Evolutionary conservation across 2,113 vertebrate genomes (phyloP).

Genomic region (Bos javanicus): DNA sequence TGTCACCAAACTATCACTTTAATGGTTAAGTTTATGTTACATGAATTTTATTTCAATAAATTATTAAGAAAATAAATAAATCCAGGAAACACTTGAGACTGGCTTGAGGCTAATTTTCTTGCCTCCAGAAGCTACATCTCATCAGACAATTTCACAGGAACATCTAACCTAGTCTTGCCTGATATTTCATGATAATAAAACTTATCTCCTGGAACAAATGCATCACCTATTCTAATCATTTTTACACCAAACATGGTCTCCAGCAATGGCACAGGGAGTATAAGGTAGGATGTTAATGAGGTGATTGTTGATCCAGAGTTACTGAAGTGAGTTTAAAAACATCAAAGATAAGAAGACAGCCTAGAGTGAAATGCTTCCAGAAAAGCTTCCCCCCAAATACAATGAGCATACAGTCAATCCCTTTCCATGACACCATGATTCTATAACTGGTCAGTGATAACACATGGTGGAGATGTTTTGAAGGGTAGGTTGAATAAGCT

Average conservation of each 20-base stretch:
- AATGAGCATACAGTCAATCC: constrained; percentile 86
- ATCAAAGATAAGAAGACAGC: constrained; percentile 87
- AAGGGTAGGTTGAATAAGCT: not conserved
- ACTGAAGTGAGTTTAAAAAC: constrained; percentile 89
- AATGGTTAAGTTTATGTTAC: not conserved
- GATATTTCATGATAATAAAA: constrained; percentile 94
- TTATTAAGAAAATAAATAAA: constrained; percentile 66
- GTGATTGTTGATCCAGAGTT: constrained; percentile 90
- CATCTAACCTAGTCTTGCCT: constrained; percentile 92
- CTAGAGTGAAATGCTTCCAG: constrained; percentile 90
- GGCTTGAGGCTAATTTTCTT: constrained; percentile 94
- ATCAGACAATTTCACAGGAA: constrained; percentile 93
- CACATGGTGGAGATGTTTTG: too few species aligned
- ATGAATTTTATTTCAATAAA: not conserved
- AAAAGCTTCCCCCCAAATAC: constrained; percentile 91
- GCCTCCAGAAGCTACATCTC: constrained; percentile 91
- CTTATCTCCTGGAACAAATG: constrained; percentile 90
- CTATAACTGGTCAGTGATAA: not conserved
- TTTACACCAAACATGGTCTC: constrained; percentile 91
- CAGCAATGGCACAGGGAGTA: constrained; percentile 90
- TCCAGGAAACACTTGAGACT: constrained; percentile 89
- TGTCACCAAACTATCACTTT: not conserved
- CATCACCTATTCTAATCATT: constrained; percentile 91
- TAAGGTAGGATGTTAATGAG: constrained; percentile 91
- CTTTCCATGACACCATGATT: constrained; percentile 84